Conservation (phyloP, 2,888 invertebrate species). For the Papilio gigon region DNA sequence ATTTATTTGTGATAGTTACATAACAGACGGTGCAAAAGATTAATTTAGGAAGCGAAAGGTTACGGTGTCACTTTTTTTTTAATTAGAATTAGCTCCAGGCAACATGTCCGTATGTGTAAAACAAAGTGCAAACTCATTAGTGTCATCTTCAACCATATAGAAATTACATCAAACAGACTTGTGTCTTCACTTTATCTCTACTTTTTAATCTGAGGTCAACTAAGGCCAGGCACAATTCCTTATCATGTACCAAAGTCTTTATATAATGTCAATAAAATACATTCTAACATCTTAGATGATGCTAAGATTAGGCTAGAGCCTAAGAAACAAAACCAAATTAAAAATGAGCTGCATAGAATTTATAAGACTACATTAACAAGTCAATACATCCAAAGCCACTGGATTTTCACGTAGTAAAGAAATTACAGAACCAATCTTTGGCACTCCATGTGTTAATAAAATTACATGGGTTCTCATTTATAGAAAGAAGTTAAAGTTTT, state of each 20-base stretch:
- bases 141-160: slow-evolving; percentile 1
- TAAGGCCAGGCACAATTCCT: not conserved
- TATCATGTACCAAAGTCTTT: slow-evolving; percentile 8
- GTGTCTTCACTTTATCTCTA: not conserved
- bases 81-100: no score
- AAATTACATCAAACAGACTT: no score
- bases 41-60: no score
- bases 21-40: slow-evolving; percentile 4
- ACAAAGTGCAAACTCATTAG: not conserved
- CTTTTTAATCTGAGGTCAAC: slow-evolving; percentile 1
- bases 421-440: no score
- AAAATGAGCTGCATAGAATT: not conserved
- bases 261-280: not conserved
- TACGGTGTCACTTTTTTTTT: no score
- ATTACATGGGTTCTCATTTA: no score
- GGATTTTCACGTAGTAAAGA: not conserved
- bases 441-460: no score
- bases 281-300: no score
- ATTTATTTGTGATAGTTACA: slow-evolving; percentile 1
- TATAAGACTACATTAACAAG: no score
- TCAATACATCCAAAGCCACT: not conserved
- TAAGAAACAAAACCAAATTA: not conserved
- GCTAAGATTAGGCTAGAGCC: no score
- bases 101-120: no score
- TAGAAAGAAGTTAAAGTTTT: no score